A percentile compares a stretch with the other conserved stretches of the same genome.
Evolutionary conservation across 2,797 vertebrate species (phyloP).

Genomic region (Myotis pilosus): DNA sequence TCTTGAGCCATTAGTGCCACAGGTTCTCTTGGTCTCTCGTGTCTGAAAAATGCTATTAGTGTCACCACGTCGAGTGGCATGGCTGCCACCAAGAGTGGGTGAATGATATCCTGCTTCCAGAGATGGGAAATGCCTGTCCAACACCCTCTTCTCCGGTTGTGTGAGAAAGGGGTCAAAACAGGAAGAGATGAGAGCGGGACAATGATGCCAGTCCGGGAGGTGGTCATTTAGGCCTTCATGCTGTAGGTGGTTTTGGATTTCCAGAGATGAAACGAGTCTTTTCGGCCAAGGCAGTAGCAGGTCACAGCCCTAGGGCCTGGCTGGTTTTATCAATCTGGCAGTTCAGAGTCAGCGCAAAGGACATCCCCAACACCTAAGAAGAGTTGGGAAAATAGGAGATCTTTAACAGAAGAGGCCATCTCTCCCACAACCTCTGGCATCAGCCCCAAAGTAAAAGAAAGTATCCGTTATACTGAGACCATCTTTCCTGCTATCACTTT

Average conservation of each 20-base stretch:
- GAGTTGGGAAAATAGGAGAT: constrained; percentile 47
- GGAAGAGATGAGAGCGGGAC: not conserved
- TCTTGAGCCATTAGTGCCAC: not conserved
- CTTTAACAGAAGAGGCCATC: not conserved
- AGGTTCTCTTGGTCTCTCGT: not conserved
- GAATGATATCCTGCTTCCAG: not conserved
- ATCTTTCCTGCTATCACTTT: not conserved
- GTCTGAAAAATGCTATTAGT: constrained; percentile 22
- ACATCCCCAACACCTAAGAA: constrained; percentile 81
- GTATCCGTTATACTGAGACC: not conserved
- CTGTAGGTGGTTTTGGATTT: not conserved
- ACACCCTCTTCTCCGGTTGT: constrained; percentile 21
- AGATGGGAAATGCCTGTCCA: not conserved
- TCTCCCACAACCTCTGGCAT: not conserved
- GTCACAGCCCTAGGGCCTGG: constrained; percentile 69
- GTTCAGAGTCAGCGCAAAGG: constrained; percentile 80
- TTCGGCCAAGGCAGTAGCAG: not conserved
- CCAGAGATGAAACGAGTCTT: constrained; percentile 49
- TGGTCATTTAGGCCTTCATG: not conserved
- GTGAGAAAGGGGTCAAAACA: not conserved
- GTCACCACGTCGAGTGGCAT: not conserved
- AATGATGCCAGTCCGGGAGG: constrained; percentile 14
- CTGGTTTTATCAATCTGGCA: constrained; percentile 81
- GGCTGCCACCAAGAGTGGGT: not conserved
- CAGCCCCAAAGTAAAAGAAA: not conserved